These are phyloP conservation scores for Hydrotaea cyrtoneurina DNA, from an alignment of 2,888 invertebrate species.

Conservation along the genomic window DNA sequence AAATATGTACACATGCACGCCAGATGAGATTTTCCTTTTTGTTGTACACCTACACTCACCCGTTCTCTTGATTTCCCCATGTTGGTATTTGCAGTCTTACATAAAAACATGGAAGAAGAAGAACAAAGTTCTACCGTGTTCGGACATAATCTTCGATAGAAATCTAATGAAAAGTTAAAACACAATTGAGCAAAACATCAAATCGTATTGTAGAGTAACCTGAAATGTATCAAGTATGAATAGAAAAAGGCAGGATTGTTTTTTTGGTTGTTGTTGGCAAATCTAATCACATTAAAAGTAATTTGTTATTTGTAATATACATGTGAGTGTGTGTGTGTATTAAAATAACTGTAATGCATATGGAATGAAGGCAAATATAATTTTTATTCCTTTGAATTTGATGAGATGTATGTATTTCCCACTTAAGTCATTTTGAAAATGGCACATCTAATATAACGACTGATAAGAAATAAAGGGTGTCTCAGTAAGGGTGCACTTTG, in stretches of 20 bases:
- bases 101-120: too few relatives aligned
- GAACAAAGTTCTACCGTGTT: neutral
- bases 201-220: neutral
- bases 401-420: too few relatives aligned
- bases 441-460: too few relatives aligned
- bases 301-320: neutral
- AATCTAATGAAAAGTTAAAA: conserved; percentile 4
- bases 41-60: too few relatives aligned
- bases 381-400: too few relatives aligned
- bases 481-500: too few relatives aligned
- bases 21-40: conserved; percentile 3
- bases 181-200: conserved; percentile 1
- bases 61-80: too few relatives aligned
- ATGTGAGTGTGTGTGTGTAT: neutral
- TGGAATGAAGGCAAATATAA: too few relatives aligned
- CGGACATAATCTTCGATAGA: neutral
- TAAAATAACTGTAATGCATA: too few relatives aligned
- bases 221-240: neutral
- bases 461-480: too few relatives aligned
- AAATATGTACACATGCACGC: neutral
- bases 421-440: too few relatives aligned
- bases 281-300: neutral
- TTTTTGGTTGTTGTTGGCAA: neutral
- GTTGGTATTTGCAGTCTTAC: too few relatives aligned
- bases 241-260: neutral